Evolutionary conservation across 1,140 invertebrate species (phyloP), one percentile per base, ranked within the genome.

Genomic region (fruit fly (Drosophila melanogaster)): DNA sequence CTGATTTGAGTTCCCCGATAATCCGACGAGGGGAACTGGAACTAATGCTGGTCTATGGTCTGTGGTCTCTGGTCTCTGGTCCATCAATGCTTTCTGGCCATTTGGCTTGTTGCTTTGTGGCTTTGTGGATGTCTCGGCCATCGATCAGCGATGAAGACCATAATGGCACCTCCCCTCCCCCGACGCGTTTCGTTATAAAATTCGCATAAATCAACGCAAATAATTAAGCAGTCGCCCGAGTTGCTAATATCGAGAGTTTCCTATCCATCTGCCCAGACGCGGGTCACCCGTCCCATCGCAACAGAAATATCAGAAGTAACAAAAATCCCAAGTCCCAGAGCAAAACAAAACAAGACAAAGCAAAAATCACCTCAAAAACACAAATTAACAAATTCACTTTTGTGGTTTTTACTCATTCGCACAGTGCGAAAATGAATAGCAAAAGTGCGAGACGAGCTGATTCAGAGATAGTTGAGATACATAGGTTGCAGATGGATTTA

Each of bases 131-230:
- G 72, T 74, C 70, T 72, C 41, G 59, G 59, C 59, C 59, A 62
- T 33, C 74, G 74, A 77, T 77, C 78, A 81, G 54, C 59, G 50
- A 71, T 66, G 44, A 80, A 66, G 71, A 80, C 67, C 80, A 81
- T 71, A 77, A 77, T 75, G 55, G 49, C 38, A 69, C 69, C 65
- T 33, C 54, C 72, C 61, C 35, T n/a, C 4, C 37, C 15, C 33
- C 47, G 26, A 49, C 41, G 76, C 83, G 55, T 75, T 64, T 85
- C 53, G 73, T 85, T 77, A 74, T 70, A 85, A 81, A 74, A 77
- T 81, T 85, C 81, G 81, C 81, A 85, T 85, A 85, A 85, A 85
- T 85, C 81, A 85, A 85, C 73, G 53, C 81, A 81, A 77, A 80
- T 85, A 85, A 85, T 85, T 85, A 77, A 73, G 81, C 73, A 74